Evolutionary conservation across 92 coral and sea anemone species (phyloP).

Genomic region (Heteractis magnifica): DNA sequence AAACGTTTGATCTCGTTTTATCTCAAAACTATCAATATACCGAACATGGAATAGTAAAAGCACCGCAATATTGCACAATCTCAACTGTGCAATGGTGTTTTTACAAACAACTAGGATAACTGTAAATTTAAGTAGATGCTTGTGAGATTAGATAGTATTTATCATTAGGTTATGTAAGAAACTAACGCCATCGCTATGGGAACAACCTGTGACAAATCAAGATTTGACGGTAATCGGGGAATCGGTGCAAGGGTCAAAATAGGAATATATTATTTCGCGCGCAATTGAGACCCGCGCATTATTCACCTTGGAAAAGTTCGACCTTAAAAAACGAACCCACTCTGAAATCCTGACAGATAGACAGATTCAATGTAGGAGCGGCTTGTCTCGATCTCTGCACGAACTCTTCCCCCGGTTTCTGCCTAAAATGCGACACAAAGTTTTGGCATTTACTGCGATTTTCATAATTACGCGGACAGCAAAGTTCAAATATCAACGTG

Average conservation of each 20-base stretch:
- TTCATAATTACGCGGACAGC: too few species aligned
- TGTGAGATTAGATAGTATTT: not conserved
- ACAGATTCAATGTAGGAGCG: too few species aligned
- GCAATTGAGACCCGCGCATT: not conserved
- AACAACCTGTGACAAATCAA: not conserved
- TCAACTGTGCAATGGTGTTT: not conserved
- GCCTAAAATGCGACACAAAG: too few species aligned
- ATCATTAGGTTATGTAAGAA: not conserved
- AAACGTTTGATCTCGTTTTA: not conserved
- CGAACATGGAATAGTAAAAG: not conserved
- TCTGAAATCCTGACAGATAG: too few species aligned
- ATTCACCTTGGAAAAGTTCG: too few species aligned
- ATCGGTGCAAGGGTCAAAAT: not conserved
- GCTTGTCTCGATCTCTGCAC: too few species aligned
- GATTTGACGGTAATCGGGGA: not conserved
- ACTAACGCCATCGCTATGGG: not conserved
- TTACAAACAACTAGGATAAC: not conserved
- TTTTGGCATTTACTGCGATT: too few species aligned
- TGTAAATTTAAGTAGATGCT: not conserved
- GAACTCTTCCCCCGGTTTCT: too few species aligned
- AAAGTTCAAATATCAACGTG: too few species aligned
- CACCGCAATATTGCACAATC: not conserved
- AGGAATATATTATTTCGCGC: not conserved
- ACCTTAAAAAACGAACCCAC: too few species aligned
- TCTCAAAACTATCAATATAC: not conserved